These are phyloP conservation scores for Sicus ferrugineus DNA, from an alignment of 2,888 invertebrate species.

Conservation along the genomic window DNA sequence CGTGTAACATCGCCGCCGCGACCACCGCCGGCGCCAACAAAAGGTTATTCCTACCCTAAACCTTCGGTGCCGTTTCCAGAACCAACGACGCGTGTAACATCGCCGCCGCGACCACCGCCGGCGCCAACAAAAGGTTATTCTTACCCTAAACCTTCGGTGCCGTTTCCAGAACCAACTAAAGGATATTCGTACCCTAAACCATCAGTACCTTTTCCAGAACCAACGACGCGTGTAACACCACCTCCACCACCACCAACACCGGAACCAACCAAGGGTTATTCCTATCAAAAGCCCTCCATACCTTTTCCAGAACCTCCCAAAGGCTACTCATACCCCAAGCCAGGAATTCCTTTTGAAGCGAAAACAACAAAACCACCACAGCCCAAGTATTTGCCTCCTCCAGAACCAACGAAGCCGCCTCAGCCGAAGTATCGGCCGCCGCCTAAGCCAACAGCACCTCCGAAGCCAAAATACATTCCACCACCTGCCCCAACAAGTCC, in stretches of 20 bases:
- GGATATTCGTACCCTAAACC: background rate
- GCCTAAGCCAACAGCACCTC: constrained; percentile 16
- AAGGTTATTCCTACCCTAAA: constrained; percentile 50
- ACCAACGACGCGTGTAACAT: background rate
- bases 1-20: constrained; percentile 24
- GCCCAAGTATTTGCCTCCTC: constrained; percentile 41
- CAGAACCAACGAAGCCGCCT: constrained; percentile 34
- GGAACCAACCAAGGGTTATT: background rate
- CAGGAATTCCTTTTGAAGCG: constrained; percentile 47
- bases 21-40: constrained; percentile 28
- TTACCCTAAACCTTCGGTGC: constrained; percentile 42
- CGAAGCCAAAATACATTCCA: constrained; percentile 6
- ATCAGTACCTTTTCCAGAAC: background rate
- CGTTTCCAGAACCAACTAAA: constrained; percentile 11
- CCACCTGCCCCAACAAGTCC: constrained; percentile 43
- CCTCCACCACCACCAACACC: constrained; percentile 32
- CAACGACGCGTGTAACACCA: background rate
- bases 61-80: constrained; percentile 46
- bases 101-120: constrained; percentile 19
- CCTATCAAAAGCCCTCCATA: constrained; percentile 47
- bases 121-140: constrained; percentile 42
- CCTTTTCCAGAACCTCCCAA: constrained; percentile 42
- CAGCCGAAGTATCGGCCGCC: constrained; percentile 30
- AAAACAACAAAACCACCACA: constrained; percentile 33
- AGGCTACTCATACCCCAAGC: constrained; percentile 44